Base-by-base conservation (phyloP, 2,888 invertebrate genomes). In the Caenorhabditis virilis region DNA sequence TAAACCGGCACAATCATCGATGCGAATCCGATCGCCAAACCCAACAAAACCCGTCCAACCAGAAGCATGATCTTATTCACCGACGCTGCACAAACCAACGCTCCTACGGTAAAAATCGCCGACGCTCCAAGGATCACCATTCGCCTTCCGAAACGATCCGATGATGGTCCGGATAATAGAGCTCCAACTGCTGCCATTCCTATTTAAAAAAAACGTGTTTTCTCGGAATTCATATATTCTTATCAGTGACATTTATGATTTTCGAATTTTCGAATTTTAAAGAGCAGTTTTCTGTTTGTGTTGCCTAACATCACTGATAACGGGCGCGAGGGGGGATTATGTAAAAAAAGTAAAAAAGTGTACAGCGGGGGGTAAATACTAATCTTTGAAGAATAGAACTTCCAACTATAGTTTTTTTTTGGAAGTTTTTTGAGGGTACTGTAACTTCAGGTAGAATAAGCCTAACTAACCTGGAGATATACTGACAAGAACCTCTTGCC, bases 1-100 rank as follows among this genome's bases (percentile, higher is more conserved):
- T 87, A 88, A 66, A 88, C 84, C 1, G 88, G 88, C 4, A 87
- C 86, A 36, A 86, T 86, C 86, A 86, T 87, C 7, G 79, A 81
- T 2, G 80, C 77, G 47, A 80, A 70, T 15, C 56, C 80, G 42
- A 80, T 76, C 1, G 79, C 80, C 4, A 80, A 53, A 33, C 80
- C 80, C 1, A 80, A 69, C 7, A 80, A 53, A 13, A 81, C 49
- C n/a, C 80, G 52, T 1, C 80, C 80, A 16, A 69, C 53, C 15
- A 80, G 50, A 2, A 80, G 58, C 33, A 75, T 67, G 16, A 52
- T 65, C 49, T 63, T 65, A 18, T 74, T 75, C 2, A 73, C 64
- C 0, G 79, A 79, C 1, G 60, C 76, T 1, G 74, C 80, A 51
- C 80, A 80, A 9, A 87, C 72, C 2, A 86, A 56, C 1, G 87